Evolutionary conservation across 2,797 vertebrate genomes (phyloP), one percentile per base, ranked within the genome.

Genomic region (Eidolon dupreanum): DNA sequence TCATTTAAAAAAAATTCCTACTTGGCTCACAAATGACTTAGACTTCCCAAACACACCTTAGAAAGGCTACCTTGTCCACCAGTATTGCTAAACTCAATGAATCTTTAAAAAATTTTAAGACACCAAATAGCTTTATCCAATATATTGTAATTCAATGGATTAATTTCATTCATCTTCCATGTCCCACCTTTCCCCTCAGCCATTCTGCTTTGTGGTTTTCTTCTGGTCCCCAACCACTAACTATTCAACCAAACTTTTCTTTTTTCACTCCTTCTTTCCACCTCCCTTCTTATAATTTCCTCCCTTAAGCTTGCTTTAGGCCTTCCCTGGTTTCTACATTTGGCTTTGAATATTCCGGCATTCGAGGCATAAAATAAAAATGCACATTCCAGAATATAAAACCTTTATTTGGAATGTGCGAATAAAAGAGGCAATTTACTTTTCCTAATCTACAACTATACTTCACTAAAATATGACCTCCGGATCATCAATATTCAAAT

Each of bases 361-460:
- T 65, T 86, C 61, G 94, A 93, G 84, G 19, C 41, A 73, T 8
- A 84, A 65, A 61, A 91, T 55, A 38, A 92, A 95, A 93, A 74
- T 19, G 1, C 16, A 97, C 46, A 94, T 71, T 94, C 73, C 70
- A 91, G 5, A 91, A 95, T 59, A 94, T 41, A 90, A 89, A 66
- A 90, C 49, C 8, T n/a, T 95, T 70, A 38, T 74, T 93, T 92
- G 46, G 83, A 97, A 95, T 95, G 65, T 95, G 8, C 88, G 65
- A 90, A 81, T 68, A 81, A 88, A 51, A 38, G 20, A 92, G 36
- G 19, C 5, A 92, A 83, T 1, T 93, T 88, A 46, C 28, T 95
- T 88, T 51, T 38, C 70, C 63, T 33, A 88, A 70, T 63, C 61
- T 92, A 94, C 93, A 84, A 81, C 12, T 73, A 78, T 8, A 31